Evolutionary conservation across 2,888 invertebrate genomes (phyloP), one percentile per base, ranked within the genome.

Genomic region (Vesta saturnalis): DNA sequence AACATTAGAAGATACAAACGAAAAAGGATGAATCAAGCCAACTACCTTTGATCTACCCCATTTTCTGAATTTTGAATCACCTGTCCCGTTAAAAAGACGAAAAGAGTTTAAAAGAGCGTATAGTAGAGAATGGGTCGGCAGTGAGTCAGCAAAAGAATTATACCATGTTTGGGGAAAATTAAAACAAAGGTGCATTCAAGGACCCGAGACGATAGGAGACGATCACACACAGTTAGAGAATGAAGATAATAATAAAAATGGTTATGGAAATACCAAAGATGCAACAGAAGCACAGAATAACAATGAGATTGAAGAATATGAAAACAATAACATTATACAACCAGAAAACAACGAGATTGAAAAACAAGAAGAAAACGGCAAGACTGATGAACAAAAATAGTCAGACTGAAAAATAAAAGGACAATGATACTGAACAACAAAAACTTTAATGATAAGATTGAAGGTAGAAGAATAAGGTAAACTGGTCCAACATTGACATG

Each of bases 61-160:
- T 71, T 71, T 71, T 71, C 64, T 70, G 16, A 69, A 71, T 69
- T 71, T 71, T 35, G 69, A 71, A 18, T 69, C 66, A 57, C 57
- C 66, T 39, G 66, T 67, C 56, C 39, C 47, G 15, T 8, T 21
- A 15, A 22, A 60, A 46, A 46, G 60, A 47, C 19, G 59, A 16
- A 5, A 18, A 22, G 47, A 49, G 19, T 46, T 60, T 47, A 60
- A 60, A 60, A 18, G 46, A 46, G 59, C 60, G 8, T 14, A 60
- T 46, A 47, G 12, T 18, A 46, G 60, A 15, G 60, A 60, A 49
- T 59, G 43, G 59, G 15, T 14, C 18, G 39, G 59, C 12, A 15
- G 14, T 16, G 43, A 59, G n/a, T 59, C 59, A 12, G 59, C 43
- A 18, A 61, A 55, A 30, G 52, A 62, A 57, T 52, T 49, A 62